Base-by-base conservation (phyloP, 1,140 invertebrate genomes). In the Drosophila kurseongensis region DNA sequence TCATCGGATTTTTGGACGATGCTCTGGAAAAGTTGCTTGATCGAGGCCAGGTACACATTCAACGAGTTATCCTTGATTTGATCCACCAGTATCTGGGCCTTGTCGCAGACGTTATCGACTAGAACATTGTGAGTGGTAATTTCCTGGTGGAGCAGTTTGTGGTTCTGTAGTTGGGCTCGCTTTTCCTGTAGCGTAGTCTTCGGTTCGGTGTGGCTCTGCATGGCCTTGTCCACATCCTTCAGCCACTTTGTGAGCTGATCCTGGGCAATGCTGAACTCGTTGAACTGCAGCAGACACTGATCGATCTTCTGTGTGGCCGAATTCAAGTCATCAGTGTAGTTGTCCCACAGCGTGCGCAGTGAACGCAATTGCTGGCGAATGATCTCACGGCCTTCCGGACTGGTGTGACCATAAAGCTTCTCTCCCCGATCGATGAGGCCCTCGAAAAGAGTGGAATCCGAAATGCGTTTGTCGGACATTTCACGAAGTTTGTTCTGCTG, bases 71-170 rank as follows among this genome's bases (percentile, higher is more conserved):
- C 97, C 90, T 97, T 96, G 4, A 97, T 98, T 93, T 98, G 96
- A 91, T 98, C 96, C 8, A 98, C 96, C 27, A 99, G 93, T 50
- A 97, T 95, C 83, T 97, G 96, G 9, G 98, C 98, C 92, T 98
- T 98, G 60, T 98, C 97, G 91, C 97, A 97, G 16, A 99, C 97
- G 60, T 96, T 95, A 88, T 98, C 97, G 0, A 99, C 96, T 0
- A 98, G 92, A 52, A 95, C 94, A 91, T 98, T 97, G 93, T 98
- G 97, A 0, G 97, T 97, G 93, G 97, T 95, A 50, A 99, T 98
- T 93, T 99, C 98, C 93, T 99, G 97, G 88, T 99, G 97, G 92
- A 98, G 96, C 38, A 99, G 96, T 92, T 97, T 97, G 89, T 98
- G 98, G 88, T 98, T 98, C 91, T 98, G 97, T 13, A 98, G 92